A percentile compares a stretch with the other conserved stretches of the same genome.
These are phyloP conservation scores for Octopus bimaculoides DNA, from an alignment of 1,140 invertebrate species.

Conservation along the genomic window DNA sequence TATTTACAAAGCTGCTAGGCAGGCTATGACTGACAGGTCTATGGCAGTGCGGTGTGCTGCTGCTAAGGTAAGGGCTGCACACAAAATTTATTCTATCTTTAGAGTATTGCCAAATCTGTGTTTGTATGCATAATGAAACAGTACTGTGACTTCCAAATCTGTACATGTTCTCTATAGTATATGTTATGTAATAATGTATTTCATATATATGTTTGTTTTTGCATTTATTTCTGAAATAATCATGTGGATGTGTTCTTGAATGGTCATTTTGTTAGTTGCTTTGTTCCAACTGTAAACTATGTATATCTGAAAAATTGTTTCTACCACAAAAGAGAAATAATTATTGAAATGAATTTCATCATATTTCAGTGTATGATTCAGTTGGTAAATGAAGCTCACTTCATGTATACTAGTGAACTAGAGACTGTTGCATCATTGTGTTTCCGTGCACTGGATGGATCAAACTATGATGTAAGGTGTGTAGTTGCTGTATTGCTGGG, in stretches of 20 bases:
- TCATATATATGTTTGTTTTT: too few species aligned
- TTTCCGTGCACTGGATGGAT: constrained; percentile 87
- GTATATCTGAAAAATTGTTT: too few species aligned
- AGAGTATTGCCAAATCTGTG: too few species aligned
- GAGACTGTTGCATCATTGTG: constrained; percentile 86
- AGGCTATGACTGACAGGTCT: constrained; percentile 82
- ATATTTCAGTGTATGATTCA: constrained; percentile 74
- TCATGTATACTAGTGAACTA: constrained; percentile 84
- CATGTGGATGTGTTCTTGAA: too few species aligned
- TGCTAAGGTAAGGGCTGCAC: constrained; percentile 65
- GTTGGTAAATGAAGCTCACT: constrained; percentile 84
- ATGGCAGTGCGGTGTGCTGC: constrained; percentile 88
- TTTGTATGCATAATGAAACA: neutral
- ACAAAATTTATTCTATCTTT: too few species aligned
- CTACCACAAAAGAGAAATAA: too few species aligned
- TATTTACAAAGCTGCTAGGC: constrained; percentile 83
- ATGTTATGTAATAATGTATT: too few species aligned
- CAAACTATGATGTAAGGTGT: constrained; percentile 92
- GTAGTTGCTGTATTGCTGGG: constrained; percentile 89
- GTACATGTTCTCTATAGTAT: neutral
- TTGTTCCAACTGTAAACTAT: too few species aligned
- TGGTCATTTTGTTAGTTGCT: too few species aligned
- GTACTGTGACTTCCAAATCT: neutral
- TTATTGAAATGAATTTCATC: neutral
- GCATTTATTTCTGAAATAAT: too few species aligned